Percentiles rank a stretch among this genome's conserved stretches.
Conservation (phyloP, 2,888 invertebrate species). For the Acleris literana region DNA sequence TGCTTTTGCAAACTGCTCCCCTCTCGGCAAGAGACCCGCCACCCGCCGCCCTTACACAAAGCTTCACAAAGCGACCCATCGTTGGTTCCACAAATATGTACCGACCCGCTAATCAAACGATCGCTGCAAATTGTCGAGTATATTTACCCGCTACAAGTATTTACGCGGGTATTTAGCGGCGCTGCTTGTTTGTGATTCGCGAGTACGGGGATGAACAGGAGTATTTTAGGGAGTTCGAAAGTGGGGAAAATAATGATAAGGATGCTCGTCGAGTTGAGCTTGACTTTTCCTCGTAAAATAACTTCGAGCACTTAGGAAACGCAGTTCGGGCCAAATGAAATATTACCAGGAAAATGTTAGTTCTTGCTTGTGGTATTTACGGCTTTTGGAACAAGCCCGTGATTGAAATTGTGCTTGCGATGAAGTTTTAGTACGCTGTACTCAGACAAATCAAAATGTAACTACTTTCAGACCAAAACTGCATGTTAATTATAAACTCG, state of each 20-base stretch:
- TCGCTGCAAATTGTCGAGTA: conserved; percentile 3
- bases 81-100: conserved; percentile 19
- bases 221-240: conserved; percentile 9
- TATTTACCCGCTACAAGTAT: conserved; percentile 28
- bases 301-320: not conserved
- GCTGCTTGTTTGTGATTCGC: conserved; percentile 14
- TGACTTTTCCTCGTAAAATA: conserved; percentile 16
- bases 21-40: not conserved
- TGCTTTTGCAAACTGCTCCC: not conserved
- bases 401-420: too few relatives aligned
- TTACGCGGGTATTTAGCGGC: conserved; percentile 26
- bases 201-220: not conserved
- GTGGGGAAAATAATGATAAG: conserved; percentile 10
- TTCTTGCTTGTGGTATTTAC: not conserved
- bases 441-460: too few relatives aligned
- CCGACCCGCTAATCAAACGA: conserved; percentile 23
- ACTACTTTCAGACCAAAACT: too few relatives aligned
- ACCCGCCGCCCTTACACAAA: conserved; percentile 2
- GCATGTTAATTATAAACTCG: too few relatives aligned
- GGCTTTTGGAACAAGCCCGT: not conserved
- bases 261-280: conserved; percentile 5
- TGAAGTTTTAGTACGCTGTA: not conserved
- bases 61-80: conserved; percentile 8
- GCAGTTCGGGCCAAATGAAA: not conserved
- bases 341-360: conserved; percentile 3